A percentile compares a stretch with the other conserved stretches of the same genome.
Evolutionary conservation across 2,888 invertebrate genomes (phyloP).

Genomic region (Dromius quadrimaculatus): DNA sequence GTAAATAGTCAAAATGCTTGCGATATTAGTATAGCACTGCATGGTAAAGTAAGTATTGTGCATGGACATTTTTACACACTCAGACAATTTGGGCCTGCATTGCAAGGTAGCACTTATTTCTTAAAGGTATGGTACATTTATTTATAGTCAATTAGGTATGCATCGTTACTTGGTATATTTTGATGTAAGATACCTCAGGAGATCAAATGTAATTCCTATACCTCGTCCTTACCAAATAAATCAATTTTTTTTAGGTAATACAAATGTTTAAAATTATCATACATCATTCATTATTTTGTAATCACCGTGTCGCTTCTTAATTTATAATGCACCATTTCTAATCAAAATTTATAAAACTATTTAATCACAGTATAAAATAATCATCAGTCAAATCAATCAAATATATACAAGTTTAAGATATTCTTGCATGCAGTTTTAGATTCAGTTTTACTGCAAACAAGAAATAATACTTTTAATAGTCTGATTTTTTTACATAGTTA

Average conservation of each 20-base stretch:
- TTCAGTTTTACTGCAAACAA: too few relatives aligned
- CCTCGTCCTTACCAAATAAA: slow-evolving; percentile 6
- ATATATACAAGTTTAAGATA: too few relatives aligned
- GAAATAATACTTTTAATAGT: too few relatives aligned
- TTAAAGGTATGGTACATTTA: slow-evolving; percentile 41
- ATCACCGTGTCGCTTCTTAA: slow-evolving; percentile 37
- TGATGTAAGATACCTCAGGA: slow-evolving; percentile 39
- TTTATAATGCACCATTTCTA: slow-evolving; percentile 28
- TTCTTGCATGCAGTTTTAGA: slow-evolving; percentile 20
- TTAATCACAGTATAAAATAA: slow-evolving; percentile 13
- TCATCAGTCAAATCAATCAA: too few relatives aligned
- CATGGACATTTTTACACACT: slow-evolving; percentile 23
- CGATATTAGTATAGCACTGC: slow-evolving; percentile 39
- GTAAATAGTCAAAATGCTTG: slow-evolving; percentile 17
- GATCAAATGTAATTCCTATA: slow-evolving; percentile 13
- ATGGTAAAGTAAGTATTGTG: slow-evolving; percentile 47
- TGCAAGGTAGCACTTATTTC: slow-evolving; percentile 32
- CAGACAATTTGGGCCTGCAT: slow-evolving; percentile 33
- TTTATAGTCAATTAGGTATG: slow-evolving; percentile 4
- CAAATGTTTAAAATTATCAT: slow-evolving; percentile 6
- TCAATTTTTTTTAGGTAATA: slow-evolving; percentile 2
- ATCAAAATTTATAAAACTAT: slow-evolving; percentile 6
- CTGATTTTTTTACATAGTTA: neutral
- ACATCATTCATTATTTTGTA: slow-evolving; percentile 19
- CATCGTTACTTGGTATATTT: neutral